These are phyloP conservation scores for Mythimna impura DNA, from an alignment of 2,888 invertebrate genomes.

Conservation along the genomic window DNA sequence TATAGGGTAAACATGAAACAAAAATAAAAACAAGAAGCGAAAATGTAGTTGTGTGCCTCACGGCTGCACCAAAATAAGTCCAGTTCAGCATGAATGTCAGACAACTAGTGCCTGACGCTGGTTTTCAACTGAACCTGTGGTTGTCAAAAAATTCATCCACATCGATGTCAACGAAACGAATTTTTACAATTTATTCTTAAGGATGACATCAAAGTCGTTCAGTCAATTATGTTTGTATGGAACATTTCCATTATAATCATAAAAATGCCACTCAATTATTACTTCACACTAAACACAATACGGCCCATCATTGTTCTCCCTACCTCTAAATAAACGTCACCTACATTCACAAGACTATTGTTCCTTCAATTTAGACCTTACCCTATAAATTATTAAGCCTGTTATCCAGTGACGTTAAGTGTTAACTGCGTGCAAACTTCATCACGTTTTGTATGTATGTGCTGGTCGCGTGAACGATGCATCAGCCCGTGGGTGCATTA, in stretches of 20 bases:
- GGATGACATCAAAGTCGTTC: too few species aligned
- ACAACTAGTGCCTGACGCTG: too few species aligned
- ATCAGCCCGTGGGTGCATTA: conserved; percentile 52
- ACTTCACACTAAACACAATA: conserved; percentile 27
- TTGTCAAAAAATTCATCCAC: too few species aligned
- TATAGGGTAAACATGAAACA: too few species aligned
- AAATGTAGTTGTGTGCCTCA: too few species aligned
- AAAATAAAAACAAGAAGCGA: too few species aligned
- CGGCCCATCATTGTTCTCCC: conserved; percentile 15
- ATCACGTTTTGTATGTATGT: conserved; percentile 45
- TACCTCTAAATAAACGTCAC: conserved; percentile 50
- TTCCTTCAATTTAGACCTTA: conserved; percentile 50
- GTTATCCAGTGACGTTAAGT: conserved; percentile 51
- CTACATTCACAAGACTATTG: conserved; percentile 53
- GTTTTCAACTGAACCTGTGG: too few species aligned
- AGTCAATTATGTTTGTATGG: too few species aligned
- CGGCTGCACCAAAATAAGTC: too few species aligned
- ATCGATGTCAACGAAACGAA: too few species aligned
- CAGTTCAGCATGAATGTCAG: too few species aligned
- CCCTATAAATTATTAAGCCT: conserved; percentile 50
- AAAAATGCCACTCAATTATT: conserved; percentile 29
- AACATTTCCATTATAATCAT: not conserved
- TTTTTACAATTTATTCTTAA: too few species aligned
- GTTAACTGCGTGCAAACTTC: conserved; percentile 55
- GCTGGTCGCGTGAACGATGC: conserved; percentile 48